phyloP scores from a whole-genome alignment of 2,113 vertebrate species.

The Cololabis saira region DNA sequence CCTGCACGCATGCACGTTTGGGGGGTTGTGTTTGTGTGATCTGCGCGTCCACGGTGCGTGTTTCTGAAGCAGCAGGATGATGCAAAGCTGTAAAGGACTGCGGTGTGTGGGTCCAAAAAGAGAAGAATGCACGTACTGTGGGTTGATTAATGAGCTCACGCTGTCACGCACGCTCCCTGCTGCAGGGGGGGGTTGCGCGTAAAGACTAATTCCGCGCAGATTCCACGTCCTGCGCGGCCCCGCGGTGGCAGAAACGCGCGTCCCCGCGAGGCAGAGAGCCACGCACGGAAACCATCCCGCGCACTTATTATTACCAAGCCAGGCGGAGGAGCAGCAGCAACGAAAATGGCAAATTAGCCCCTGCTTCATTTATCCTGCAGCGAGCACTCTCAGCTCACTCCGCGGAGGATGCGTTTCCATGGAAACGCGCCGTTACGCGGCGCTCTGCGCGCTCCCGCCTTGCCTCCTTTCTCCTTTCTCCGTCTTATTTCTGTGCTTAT shows the following conservation, averaged over 20 bases:
- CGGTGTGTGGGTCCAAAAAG: conserved; percentile 29
- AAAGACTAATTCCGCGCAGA: conserved; percentile 45
- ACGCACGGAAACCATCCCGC: conserved; percentile 55
- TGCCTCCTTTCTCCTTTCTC: conserved; percentile 17
- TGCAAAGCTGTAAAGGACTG: conserved; percentile 28
- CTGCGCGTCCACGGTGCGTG: too few species aligned
- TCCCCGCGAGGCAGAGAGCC: conserved; percentile 42
- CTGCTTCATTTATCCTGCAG: conserved; percentile 74
- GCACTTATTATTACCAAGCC: conserved; percentile 68
- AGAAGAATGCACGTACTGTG: conserved; percentile 6
- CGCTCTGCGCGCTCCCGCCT: conserved; percentile 32
- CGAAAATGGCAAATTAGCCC: conserved; percentile 74
- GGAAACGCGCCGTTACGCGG: conserved; percentile 72
- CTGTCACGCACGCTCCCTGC: background rate
- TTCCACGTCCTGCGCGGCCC: conserved; percentile 25
- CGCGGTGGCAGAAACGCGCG: conserved; percentile 48
- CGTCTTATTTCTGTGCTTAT: conserved; percentile 25
- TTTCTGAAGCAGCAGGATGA: conserved; percentile 6
- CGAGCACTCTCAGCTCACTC: conserved; percentile 52
- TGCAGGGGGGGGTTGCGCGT: conserved; percentile 30
- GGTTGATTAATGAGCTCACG: conserved; percentile 59
- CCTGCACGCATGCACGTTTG: too few species aligned
- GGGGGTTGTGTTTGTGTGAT: too few species aligned
- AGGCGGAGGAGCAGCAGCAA: conserved; percentile 61
- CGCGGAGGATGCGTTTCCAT: conserved; percentile 72